Base-by-base conservation (phyloP, 2,113 vertebrate genomes). In the Sinocyclocheilus anshuiensis region DNA sequence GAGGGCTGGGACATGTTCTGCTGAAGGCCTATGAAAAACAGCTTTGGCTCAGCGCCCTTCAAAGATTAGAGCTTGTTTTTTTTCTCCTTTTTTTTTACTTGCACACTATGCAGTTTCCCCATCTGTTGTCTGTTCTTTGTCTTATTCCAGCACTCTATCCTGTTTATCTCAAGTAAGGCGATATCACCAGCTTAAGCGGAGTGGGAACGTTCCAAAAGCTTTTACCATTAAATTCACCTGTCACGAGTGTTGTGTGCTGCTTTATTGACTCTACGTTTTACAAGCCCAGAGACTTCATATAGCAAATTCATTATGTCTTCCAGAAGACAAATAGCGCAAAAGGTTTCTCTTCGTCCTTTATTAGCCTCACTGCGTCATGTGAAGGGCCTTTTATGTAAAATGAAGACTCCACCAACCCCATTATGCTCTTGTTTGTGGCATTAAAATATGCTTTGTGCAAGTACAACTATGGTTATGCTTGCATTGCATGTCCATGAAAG, bases 161-260 rank as follows among this genome's bases (percentile, higher is more conserved):
- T 84, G 81, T 84, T 89, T 86, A 83, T 89, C 80, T 89, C 50
- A 83, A 69, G 78, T 24, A 84, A 86, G 36, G 33, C 80, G 72
- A 80, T 57, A 79, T 86, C 63, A 80, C 33, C 48, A 10, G 53
- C 24, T 76, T 75, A 81, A 78, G 33, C 59, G 42, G 80, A 77
- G 59, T 65, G 55, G 77, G 57, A 42, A 61, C 39, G 36, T 76
- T 22, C 36, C 53, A 29, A 61, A 67, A 81, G 67, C 67, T 87
- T 77, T 77, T 69, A 81, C 77, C 72, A 77, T 87, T 78, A 87
- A 87, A 80, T 72, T 74, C 24, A 86, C 78, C 45, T 85, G 81
- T 84, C 76, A 86, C 45, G 36, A 4, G 26, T 18, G 16, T 72
- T 59, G 33, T 50, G 33, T 77, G 71, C 33, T 63, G 71, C 71